Evolutionary conservation across 1,140 invertebrate species (phyloP), one percentile per base, ranked within the genome.

Genomic region (Homarus americanus): DNA sequence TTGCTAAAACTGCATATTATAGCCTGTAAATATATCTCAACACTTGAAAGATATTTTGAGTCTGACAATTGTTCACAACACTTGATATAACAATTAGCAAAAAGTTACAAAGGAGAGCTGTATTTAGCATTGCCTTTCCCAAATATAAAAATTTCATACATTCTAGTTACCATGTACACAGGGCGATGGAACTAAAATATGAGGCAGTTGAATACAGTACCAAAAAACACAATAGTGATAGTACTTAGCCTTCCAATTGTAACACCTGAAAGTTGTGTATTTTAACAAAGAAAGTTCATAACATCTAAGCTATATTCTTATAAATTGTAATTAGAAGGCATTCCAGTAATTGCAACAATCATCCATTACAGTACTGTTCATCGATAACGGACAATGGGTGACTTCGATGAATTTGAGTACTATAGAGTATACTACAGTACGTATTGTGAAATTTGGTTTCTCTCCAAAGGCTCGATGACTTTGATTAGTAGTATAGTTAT

Each of bases 21-120:
- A 73, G 41, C 63, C 63, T 73, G 76, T 79, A 72, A 66, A 88
- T 85, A 83, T 49, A 84, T 28, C 72, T 72, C 49, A 72, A 36
- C 38, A 69, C 72, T 28, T 72, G 15, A 24, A 63, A 36, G 12
- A 66, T 82, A 82, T 63, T 24, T 80, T 28, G 36, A 80, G n/a
- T 80, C 41, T 82, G 49, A 82, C 38, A 82, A 82, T 63, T 69
- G 79, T 32, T 84, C 69, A 84, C 82, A 84, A 72, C 82, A 84
- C 66, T 84, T 84, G 82, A 84, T 66, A 84, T 72, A 72, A 69
- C 66, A 84, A 40, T 40, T 17, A 40, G 40, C 73, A 76, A 76
- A 76, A 76, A 5, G 36, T 49, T 82, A 58, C 41, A 82, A 28
- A 28, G 53, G 63, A 58, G 36, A 63, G 79, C 32, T 80, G n/a